These are phyloP conservation scores for Scaptomyza pallida DNA, from an alignment of 1,140 invertebrate genomes.

Conservation along the genomic window DNA sequence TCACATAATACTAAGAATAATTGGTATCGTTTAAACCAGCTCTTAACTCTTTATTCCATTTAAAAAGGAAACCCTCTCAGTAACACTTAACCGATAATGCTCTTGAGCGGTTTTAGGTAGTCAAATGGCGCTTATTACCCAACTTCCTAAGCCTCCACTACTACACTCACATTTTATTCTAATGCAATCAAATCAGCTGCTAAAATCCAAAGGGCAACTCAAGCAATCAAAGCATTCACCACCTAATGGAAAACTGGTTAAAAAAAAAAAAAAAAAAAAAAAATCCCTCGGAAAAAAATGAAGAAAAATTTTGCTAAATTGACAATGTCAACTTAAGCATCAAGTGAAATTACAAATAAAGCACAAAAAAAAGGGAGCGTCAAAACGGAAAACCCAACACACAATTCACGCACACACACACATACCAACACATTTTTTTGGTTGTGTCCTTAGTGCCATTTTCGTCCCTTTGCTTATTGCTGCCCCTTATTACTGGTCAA, in stretches of 20 bases:
- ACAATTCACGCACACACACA: slow-evolving; percentile 53
- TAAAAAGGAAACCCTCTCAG: neutral
- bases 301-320: slow-evolving; percentile 65
- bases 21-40: neutral
- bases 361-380: slow-evolving; percentile 49
- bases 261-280: slow-evolving; percentile 10
- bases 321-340: slow-evolving; percentile 68
- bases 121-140: neutral
- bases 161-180: neutral
- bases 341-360: slow-evolving; percentile 70
- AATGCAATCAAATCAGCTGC: slow-evolving; percentile 43
- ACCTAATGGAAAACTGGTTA: slow-evolving; percentile 64
- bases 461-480: slow-evolving; percentile 4
- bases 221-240: slow-evolving; percentile 59
- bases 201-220: slow-evolving; percentile 34
- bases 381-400: slow-evolving; percentile 56
- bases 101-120: slow-evolving; percentile 6
- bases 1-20: too few species aligned
- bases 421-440: neutral
- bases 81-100: neutral
- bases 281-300: slow-evolving; percentile 2
- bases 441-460: slow-evolving; percentile 51
- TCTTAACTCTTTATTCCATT: neutral
- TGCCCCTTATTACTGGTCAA: slow-evolving; percentile 15
- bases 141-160: slow-evolving; percentile 2